These are phyloP conservation scores for Chinchilla lanigera DNA, from an alignment of 2,113 vertebrate genomes.

Conservation along the genomic window DNA sequence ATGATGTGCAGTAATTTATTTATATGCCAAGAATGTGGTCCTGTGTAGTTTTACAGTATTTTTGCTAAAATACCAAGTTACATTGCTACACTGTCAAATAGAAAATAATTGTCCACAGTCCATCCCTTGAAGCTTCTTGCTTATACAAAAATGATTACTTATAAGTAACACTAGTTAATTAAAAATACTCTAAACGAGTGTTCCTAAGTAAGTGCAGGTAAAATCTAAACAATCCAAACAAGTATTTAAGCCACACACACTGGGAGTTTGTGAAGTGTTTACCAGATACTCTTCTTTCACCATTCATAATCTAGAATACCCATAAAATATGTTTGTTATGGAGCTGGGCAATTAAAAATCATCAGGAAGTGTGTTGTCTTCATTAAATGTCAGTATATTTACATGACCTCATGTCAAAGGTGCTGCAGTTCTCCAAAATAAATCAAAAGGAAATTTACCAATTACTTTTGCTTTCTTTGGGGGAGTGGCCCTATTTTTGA, in stretches of 20 bases:
- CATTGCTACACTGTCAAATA: background rate
- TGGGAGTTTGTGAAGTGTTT: background rate
- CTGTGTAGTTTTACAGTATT: background rate
- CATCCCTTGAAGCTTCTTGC: background rate
- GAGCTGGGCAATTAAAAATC: background rate
- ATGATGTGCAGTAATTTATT: background rate
- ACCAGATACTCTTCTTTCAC: background rate
- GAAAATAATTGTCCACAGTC: background rate
- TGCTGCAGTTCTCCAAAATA: background rate
- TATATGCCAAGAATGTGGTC: background rate
- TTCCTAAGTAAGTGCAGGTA: background rate
- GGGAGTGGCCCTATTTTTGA: background rate
- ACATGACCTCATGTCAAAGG: background rate
- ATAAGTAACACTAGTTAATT: background rate
- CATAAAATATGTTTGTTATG: background rate
- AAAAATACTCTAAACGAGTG: background rate
- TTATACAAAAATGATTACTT: background rate
- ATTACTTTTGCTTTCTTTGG: background rate
- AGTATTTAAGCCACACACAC: background rate
- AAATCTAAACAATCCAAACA: background rate
- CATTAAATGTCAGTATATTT: background rate
- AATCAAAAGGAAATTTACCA: background rate
- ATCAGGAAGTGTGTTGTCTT: background rate
- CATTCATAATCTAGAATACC: background rate
- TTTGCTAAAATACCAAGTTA: background rate